phyloP scores from a whole-genome alignment of 2,113 vertebrate species.

The Sialia sialis region DNA sequence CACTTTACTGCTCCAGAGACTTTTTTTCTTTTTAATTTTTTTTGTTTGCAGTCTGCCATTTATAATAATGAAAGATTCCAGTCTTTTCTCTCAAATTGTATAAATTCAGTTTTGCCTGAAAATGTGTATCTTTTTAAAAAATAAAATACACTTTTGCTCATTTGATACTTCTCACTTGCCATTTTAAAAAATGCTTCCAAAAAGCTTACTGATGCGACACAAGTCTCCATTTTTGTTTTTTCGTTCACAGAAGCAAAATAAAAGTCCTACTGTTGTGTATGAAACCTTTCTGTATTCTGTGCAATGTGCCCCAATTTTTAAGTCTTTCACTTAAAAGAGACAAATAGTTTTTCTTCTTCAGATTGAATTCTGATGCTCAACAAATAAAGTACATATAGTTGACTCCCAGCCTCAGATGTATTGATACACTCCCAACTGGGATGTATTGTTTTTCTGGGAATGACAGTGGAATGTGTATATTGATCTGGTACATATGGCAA shows the following conservation, averaged over 20 bases:
- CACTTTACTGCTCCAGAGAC: background rate
- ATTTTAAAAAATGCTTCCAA: background rate
- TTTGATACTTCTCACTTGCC: background rate
- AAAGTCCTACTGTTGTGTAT: background rate
- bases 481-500: background rate
- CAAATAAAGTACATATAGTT: background rate
- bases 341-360: background rate
- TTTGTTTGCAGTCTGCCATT: background rate
- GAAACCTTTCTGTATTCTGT: background rate
- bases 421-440: background rate
- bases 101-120: background rate
- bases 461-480: background rate
- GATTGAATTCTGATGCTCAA: background rate
- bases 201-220: background rate
- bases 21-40: background rate
- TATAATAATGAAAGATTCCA: slow-evolving; percentile 27
- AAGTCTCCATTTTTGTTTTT: background rate
- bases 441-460: background rate
- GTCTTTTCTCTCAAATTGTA: background rate
- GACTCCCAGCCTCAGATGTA: background rate
- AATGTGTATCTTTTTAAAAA: background rate
- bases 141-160: background rate
- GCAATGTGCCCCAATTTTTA: background rate
- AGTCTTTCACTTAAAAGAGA: background rate
- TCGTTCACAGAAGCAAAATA: background rate